These are phyloP conservation scores for Drosophila orena DNA, from an alignment of 1,140 invertebrate genomes.

Conservation along the genomic window DNA sequence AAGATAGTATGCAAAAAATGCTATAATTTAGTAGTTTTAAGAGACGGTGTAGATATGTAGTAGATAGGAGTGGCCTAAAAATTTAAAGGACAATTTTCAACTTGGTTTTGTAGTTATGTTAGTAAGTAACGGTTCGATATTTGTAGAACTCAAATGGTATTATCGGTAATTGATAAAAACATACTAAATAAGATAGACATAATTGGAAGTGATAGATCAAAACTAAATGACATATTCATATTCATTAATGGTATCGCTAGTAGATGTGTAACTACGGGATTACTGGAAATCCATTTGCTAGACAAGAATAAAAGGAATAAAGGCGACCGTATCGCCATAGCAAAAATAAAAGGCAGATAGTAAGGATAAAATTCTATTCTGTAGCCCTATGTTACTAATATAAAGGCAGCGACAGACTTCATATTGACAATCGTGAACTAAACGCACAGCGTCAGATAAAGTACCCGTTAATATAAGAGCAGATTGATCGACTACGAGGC, in stretches of 20 bases:
- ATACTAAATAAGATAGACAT: not conserved
- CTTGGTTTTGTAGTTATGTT: not conserved
- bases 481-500: too few relatives aligned
- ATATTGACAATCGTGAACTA: too few relatives aligned
- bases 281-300: constrained; percentile 17
- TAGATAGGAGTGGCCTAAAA: not conserved
- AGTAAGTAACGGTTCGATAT: not conserved
- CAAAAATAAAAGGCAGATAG: not conserved
- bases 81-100: not conserved
- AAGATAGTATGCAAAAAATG: constrained; percentile 5
- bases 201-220: too few relatives aligned
- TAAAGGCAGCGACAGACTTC: too few relatives aligned
- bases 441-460: too few relatives aligned
- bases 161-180: not conserved
- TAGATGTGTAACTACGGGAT: constrained; percentile 17
- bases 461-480: too few relatives aligned
- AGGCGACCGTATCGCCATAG: constrained; percentile 4
- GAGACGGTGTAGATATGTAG: not conserved
- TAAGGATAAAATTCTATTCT: not conserved
- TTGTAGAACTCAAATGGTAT: too few relatives aligned
- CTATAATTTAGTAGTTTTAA: constrained; percentile 3
- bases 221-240: too few relatives aligned
- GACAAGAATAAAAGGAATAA: constrained; percentile 17
- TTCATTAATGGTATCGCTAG: not conserved
- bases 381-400: too few relatives aligned